Evolutionary conservation across 2,797 vertebrate species (phyloP).

Genomic region (Mus caroli): DNA sequence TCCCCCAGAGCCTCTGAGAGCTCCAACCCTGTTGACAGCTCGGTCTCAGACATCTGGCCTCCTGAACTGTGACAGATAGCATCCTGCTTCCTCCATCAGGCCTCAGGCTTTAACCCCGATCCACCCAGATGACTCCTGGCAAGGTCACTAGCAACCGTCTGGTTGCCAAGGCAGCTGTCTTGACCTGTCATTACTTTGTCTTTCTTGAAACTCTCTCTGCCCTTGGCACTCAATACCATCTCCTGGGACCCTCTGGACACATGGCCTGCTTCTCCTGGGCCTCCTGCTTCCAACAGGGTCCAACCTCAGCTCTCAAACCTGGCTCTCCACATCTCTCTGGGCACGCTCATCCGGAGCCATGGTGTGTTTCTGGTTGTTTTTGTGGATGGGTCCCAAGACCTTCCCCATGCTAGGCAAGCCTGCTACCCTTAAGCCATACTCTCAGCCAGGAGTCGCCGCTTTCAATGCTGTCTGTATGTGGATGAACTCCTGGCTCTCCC

Average conservation of each 20-base stretch:
- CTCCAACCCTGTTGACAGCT: not conserved
- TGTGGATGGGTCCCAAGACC: not conserved
- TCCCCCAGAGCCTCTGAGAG: not conserved
- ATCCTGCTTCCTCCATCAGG: not conserved
- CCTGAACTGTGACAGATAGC: not conserved
- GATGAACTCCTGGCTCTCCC: not conserved
- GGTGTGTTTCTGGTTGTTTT: not conserved
- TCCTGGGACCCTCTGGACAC: not conserved
- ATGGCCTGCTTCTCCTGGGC: not conserved
- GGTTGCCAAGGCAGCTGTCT: not conserved
- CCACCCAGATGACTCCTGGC: not conserved
- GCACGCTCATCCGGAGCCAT: not conserved
- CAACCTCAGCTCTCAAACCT: not conserved
- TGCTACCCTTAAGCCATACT: no score
- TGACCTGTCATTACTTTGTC: not conserved
- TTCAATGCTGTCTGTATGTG: fast-evolving
- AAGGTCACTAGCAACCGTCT: not conserved
- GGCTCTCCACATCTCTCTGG: no score
- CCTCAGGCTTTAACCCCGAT: not conserved
- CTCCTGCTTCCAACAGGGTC: not conserved
- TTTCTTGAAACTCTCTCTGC: not conserved
- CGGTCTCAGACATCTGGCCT: not conserved
- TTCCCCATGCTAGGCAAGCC: not conserved
- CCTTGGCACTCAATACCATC: not conserved
- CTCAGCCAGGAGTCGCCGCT: not conserved